Base-by-base conservation (phyloP, 2,797 vertebrate genomes). In the Morus bassanus region DNA sequence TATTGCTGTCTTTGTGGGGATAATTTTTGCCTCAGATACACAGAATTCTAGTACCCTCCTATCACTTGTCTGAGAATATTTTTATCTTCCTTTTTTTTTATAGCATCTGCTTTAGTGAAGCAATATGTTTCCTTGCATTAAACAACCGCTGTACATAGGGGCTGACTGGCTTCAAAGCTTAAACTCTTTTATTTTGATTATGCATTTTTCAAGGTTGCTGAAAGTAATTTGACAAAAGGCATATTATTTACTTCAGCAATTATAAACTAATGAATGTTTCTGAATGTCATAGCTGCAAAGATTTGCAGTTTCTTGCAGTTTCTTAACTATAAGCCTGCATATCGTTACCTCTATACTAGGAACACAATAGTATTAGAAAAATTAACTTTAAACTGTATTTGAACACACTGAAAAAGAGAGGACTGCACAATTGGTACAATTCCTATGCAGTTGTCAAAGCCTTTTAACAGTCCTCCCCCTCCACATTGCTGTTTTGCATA, bases 211-310 rank as follows among this genome's bases (percentile, higher is more conserved):
- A 85, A 35, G 27, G 15, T 50, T 89, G 57, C 57, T 86, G 85
- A 74, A 95, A 94, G 91, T 89, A 92, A 64, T 83, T 74, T 93
- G 91, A 75, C 81, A 93, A 89, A 94, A 93, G 25, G 5, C 94
- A 72, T 80, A 80, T 85, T 85, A 78, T 68, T 69, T 94, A 53
- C 57, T 89, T 96, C 17, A 11, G 53, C 78, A 85, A 89, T 89
- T 88, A 82, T 79, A 93, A 92, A 93, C 46, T 56, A 81, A 68
- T 65, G 89, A 91, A 89, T 63, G 3, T 53, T 85, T 86, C 48
- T 73, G 73, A 84, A 88, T 90, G 51, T 31, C 6, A 11, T 30
- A 79, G 77, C 43, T 82, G 85, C 51, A 77, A 94, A 91, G 46
- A 78, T 83, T 74, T 92, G 30, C 24, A 81, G 21, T 61, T 46